Conservation (phyloP, 2,888 invertebrate genomes). For the Epinotia nisella region DNA sequence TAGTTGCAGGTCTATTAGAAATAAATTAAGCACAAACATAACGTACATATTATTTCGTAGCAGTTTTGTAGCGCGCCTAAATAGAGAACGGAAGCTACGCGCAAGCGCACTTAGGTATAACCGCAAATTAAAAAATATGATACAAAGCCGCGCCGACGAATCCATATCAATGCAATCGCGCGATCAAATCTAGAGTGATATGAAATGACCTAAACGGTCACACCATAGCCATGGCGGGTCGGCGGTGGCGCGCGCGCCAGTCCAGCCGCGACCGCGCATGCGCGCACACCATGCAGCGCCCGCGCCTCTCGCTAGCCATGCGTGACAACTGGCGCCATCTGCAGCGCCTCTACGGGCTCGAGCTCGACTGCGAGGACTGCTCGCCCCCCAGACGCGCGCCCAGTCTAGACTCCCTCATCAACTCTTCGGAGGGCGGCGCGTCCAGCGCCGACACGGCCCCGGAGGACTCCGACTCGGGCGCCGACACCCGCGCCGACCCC, state of each 20-base stretch:
- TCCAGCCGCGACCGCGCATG: conserved; percentile 71
- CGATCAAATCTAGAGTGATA: conserved; percentile 46
- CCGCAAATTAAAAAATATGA: neutral
- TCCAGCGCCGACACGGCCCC: conserved; percentile 86
- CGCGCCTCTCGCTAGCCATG: conserved; percentile 82
- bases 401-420: conserved; percentile 88
- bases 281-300: conserved; percentile 83
- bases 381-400: conserved; percentile 78
- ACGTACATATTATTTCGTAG: conserved; percentile 8
- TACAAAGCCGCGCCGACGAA: conserved; percentile 1
- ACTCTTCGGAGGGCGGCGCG: conserved; percentile 87
- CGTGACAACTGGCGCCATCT: conserved; percentile 83
- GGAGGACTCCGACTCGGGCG: conserved; percentile 87
- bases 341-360: conserved; percentile 80
- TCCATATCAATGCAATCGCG: conserved; percentile 27
- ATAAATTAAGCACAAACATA: neutral
- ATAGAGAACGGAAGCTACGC: conserved; percentile 22
- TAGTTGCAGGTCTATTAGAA: neutral
- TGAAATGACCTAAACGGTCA: conserved; percentile 43
- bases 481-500: conserved; percentile 84
- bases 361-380: conserved; percentile 69
- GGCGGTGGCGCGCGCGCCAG: conserved; percentile 59
- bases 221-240: conserved; percentile 56
- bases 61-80: conserved; percentile 33
- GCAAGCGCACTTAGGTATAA: neutral